A percentile compares a stretch with the other conserved stretches of the same genome.
phyloP scores from a whole-genome alignment of 2,113 vertebrate species.

The Leucosticte australis region DNA sequence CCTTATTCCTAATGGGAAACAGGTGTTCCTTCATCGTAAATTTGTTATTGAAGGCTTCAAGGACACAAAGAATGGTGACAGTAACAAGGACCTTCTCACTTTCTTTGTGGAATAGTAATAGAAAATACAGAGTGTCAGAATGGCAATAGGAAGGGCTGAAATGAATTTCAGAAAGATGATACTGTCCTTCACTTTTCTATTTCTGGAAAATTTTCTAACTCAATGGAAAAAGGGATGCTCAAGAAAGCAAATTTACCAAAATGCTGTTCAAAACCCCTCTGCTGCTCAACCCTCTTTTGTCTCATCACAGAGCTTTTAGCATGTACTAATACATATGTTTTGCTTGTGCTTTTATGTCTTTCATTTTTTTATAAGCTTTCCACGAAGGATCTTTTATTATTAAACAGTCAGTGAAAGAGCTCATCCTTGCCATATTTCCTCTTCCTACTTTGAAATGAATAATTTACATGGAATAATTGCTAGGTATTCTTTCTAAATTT shows the following conservation, averaged over 20 bases:
- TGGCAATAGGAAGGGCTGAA: not conserved
- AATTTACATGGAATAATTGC: not conserved
- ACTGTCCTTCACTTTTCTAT: not conserved
- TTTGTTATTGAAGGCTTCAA: not conserved
- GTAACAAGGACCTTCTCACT: not conserved
- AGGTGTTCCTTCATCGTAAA: not conserved
- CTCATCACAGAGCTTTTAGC: not conserved
- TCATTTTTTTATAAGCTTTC: not conserved
- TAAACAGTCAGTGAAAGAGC: not conserved
- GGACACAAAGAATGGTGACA: not conserved
- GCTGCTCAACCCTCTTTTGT: not conserved
- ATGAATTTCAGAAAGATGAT: not conserved
- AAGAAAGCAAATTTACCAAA: not conserved
- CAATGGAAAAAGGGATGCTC: not conserved
- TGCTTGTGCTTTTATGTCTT: not conserved
- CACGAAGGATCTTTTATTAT: not conserved
- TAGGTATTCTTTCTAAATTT: not conserved
- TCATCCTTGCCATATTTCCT: conserved; percentile 18
- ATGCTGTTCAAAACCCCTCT: not conserved
- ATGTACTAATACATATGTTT: not conserved
- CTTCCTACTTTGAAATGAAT: conserved; percentile 1
- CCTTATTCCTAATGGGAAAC: not conserved
- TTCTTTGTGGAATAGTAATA: not conserved
- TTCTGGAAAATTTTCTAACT: not conserved
- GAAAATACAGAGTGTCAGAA: not conserved